A percentile compares a stretch with the other conserved stretches of the same genome.
Conservation (phyloP, 2,888 invertebrate species). For the Cremastinae sp. region DNA sequence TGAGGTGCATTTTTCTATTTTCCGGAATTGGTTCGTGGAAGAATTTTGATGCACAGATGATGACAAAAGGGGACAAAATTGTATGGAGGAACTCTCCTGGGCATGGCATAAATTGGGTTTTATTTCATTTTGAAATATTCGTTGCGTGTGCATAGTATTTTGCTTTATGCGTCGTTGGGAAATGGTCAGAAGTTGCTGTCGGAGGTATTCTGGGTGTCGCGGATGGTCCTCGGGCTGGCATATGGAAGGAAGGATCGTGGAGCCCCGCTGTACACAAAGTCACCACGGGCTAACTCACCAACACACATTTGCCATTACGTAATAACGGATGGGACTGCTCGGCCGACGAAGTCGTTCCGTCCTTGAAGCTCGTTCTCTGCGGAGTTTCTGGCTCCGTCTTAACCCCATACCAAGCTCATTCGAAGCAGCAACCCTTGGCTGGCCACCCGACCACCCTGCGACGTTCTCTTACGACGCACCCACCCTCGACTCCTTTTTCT, state of each 20-base stretch:
- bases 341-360: conserved; percentile 64
- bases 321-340: conserved; percentile 76
- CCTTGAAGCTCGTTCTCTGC: conserved; percentile 52
- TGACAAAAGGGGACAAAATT: too few species aligned
- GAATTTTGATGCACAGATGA: not conserved
- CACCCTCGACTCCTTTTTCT: conserved; percentile 58
- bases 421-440: conserved; percentile 56
- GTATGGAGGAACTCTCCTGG: too few species aligned
- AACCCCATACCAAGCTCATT: conserved; percentile 49
- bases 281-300: conserved; percentile 60
- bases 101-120: conserved; percentile 1
- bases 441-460: conserved; percentile 59
- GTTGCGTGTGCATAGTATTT: conserved; percentile 9
- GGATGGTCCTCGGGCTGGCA: conserved; percentile 58
- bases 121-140: conserved; percentile 16
- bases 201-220: conserved; percentile 42
- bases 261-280: conserved; percentile 57
- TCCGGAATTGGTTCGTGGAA: not conserved
- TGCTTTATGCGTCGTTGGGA: not conserved
- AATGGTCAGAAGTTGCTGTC: conserved; percentile 51
- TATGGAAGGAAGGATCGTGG: conserved; percentile 56
- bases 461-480: conserved; percentile 51
- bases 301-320: conserved; percentile 71
- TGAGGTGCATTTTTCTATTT: not conserved
- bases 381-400: conserved; percentile 43